These are phyloP conservation scores for Xyrauchen texanus DNA, from an alignment of 2,113 vertebrate genomes.

Conservation along the genomic window DNA sequence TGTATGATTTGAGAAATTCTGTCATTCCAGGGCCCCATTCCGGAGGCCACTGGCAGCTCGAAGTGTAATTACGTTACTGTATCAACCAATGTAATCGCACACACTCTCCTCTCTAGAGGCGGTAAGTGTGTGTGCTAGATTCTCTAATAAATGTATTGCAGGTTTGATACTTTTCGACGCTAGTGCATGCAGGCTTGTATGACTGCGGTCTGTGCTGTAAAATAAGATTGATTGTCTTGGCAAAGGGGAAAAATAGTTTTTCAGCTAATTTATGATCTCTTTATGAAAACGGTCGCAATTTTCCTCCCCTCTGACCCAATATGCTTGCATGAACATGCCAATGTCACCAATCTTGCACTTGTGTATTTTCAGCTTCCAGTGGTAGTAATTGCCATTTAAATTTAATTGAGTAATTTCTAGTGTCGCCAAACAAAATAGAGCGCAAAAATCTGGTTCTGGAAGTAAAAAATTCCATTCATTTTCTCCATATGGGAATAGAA, in stretches of 20 bases:
- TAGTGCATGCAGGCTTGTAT: slow-evolving; percentile 47
- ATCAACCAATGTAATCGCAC: slow-evolving; percentile 21
- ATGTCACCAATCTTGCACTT: no score
- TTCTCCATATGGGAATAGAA: no score
- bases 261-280: slow-evolving; percentile 65
- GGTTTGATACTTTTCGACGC: slow-evolving; percentile 58
- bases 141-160: slow-evolving; percentile 64
- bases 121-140: slow-evolving; percentile 14
- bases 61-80: slow-evolving; percentile 35
- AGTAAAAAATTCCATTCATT: no score
- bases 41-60: neutral
- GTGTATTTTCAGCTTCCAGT: no score
- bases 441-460: no score
- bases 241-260: slow-evolving; percentile 59
- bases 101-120: slow-evolving; percentile 24
- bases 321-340: no score
- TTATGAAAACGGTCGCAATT: slow-evolving; percentile 43
- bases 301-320: no score
- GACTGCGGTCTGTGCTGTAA: slow-evolving; percentile 52
- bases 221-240: slow-evolving; percentile 69
- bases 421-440: no score
- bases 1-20: neutral
- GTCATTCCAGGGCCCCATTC: neutral
- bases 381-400: no score
- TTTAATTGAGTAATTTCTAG: no score